Evolutionary conservation across 2,888 invertebrate genomes (phyloP).

Genomic region (Heliconius ethilla): DNA sequence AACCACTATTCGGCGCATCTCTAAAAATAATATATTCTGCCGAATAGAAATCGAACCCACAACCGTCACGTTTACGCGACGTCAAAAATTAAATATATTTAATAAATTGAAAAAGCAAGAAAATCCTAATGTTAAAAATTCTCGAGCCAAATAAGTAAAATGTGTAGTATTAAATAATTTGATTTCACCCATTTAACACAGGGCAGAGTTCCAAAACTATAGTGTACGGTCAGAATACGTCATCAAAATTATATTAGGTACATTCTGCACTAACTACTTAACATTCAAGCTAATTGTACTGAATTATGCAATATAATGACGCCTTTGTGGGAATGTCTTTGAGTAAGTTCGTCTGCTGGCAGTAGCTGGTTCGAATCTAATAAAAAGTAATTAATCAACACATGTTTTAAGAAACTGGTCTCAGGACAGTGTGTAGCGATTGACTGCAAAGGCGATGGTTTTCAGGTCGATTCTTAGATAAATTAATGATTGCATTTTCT

Average conservation of each 20-base stretch:
- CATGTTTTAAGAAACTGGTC: too few species aligned
- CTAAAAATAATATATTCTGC: too few species aligned
- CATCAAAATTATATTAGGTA: constrained; percentile 34
- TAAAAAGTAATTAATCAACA: not conserved
- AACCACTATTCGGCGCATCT: too few species aligned
- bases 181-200: constrained; percentile 32
- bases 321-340: constrained; percentile 7
- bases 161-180: constrained; percentile 24
- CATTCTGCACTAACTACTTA: constrained; percentile 38
- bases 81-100: too few species aligned
- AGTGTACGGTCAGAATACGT: constrained; percentile 9
- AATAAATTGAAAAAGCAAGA: not conserved
- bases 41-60: not conserved
- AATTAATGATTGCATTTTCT: too few species aligned
- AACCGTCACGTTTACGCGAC: too few species aligned
- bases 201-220: constrained; percentile 33
- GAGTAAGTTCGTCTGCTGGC: not conserved
- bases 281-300: constrained; percentile 46
- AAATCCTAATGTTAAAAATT: not conserved
- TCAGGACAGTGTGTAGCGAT: too few species aligned
- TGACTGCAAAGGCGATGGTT: too few species aligned
- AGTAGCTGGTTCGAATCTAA: not conserved
- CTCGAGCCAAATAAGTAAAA: constrained; percentile 8
- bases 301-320: constrained; percentile 41
- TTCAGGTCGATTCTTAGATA: too few species aligned